phyloP scores from a whole-genome alignment of 2,797 vertebrate genomes.

The Cryptoblepharus egeriae region DNA sequence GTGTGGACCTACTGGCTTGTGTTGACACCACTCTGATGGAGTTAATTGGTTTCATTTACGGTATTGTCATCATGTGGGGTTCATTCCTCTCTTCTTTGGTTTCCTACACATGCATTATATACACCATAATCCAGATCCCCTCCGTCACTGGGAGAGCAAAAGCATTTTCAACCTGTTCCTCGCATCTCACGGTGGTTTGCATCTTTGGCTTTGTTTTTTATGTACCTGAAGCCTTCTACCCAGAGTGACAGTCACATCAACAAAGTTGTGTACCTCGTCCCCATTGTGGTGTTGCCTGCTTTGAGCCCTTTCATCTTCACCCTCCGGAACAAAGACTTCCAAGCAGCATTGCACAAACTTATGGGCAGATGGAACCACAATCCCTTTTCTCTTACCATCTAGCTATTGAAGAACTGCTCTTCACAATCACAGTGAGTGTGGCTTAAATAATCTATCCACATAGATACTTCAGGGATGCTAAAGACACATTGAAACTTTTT shows the following conservation, averaged over 20 bases:
- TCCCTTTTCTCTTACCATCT: neutral
- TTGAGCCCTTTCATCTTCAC: neutral
- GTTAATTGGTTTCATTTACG: constrained; percentile 30
- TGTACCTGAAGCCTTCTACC: constrained; percentile 22
- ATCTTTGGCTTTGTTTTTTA: constrained; percentile 31
- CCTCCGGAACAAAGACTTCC: neutral
- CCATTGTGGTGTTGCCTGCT: neutral
- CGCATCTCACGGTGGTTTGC: constrained; percentile 30
- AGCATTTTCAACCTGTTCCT: constrained; percentile 34
- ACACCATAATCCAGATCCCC: constrained; percentile 17
- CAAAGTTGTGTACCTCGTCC: neutral
- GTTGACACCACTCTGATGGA: constrained; percentile 20
- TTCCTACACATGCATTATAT: constrained; percentile 30
- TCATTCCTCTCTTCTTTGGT: neutral
- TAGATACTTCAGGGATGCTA: neutral
- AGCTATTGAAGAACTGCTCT: neutral
- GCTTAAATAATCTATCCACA: neutral
- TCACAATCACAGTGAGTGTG: neutral
- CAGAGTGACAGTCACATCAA: neutral
- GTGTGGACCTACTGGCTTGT: constrained; percentile 22
- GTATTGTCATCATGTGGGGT: constrained; percentile 19
- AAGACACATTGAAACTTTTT: too few species aligned
- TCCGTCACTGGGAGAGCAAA: constrained; percentile 8
- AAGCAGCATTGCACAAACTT: neutral
- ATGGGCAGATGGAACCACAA: neutral